These are phyloP conservation scores for Cantharis rufa DNA, from an alignment of 2,888 invertebrate genomes.

Conservation along the genomic window DNA sequence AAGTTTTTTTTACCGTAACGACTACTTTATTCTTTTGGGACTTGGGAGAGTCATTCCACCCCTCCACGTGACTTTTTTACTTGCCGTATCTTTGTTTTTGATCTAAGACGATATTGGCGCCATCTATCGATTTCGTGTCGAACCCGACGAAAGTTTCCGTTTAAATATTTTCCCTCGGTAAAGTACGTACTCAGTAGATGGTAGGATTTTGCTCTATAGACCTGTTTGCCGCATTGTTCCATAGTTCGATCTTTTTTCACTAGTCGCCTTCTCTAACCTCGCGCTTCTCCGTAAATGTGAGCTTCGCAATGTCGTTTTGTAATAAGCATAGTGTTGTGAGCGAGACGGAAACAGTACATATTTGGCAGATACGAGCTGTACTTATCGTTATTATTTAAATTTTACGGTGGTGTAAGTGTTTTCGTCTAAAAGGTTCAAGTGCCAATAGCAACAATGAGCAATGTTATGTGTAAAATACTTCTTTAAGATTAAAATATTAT, in stretches of 20 bases:
- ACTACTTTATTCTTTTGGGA: neutral
- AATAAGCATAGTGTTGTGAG: conserved; percentile 34
- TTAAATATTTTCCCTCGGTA: neutral
- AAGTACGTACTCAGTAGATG: neutral
- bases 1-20: neutral
- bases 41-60: too few relatives aligned
- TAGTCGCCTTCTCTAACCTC: conserved; percentile 13
- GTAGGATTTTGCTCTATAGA: neutral
- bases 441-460: conserved; percentile 42
- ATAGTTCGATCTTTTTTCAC: neutral
- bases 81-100: too few relatives aligned
- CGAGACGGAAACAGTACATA: conserved; percentile 50
- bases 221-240: neutral
- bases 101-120: neutral
- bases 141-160: neutral
- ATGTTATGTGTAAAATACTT: conserved; percentile 36
- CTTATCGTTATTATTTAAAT: conserved; percentile 46
- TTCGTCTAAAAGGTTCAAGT: conserved; percentile 43
- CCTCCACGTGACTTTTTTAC: too few relatives aligned
- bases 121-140: neutral
- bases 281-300: conserved; percentile 11
- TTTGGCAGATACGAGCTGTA: conserved; percentile 47
- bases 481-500: conserved; percentile 37
- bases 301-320: conserved; percentile 19
- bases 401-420: conserved; percentile 41